Evolutionary conservation across 1,140 invertebrate species (phyloP).

Genomic region (Listronotus oregonensis): DNA sequence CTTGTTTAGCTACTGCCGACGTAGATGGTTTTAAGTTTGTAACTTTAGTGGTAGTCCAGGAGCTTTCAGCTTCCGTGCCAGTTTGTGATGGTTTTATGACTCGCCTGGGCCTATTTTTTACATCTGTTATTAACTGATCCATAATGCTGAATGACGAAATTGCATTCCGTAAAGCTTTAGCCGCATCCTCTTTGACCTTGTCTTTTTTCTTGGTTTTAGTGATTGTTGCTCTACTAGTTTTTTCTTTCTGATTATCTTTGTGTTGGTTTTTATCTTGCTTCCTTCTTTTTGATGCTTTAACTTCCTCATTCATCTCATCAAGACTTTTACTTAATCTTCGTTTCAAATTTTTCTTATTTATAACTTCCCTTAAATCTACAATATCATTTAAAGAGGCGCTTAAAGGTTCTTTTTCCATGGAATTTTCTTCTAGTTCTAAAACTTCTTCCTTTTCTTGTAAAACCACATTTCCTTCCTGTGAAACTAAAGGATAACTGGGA

Average conservation of each 20-base stretch:
- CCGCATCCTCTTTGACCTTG: not conserved
- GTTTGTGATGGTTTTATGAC: constrained; percentile 21
- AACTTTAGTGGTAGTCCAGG: constrained; percentile 21
- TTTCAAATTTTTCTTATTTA: constrained; percentile 18
- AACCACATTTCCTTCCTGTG: not conserved
- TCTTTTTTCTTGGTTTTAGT: not conserved
- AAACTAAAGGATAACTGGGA: not conserved
- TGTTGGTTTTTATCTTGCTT: constrained; percentile 15
- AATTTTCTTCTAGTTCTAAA: not conserved
- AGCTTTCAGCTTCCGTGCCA: constrained; percentile 1
- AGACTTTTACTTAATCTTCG: constrained; percentile 29
- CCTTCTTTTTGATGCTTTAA: constrained; percentile 1
- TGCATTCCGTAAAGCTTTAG: not conserved
- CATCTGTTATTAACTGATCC: constrained; percentile 35
- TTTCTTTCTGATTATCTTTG: constrained; percentile 6
- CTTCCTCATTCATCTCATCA: constrained; percentile 14
- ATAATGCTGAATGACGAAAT: constrained; percentile 20
- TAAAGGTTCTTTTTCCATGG: not conserved
- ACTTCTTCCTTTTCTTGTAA: not conserved
- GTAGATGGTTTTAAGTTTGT: constrained; percentile 36
- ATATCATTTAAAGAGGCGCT: not conserved
- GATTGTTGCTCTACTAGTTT: not conserved
- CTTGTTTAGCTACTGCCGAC: constrained; percentile 7
- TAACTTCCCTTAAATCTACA: constrained; percentile 4
- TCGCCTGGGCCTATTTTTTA: constrained; percentile 40